Percentiles rank a stretch among this genome's conserved stretches.
phyloP scores from a whole-genome alignment of 1,140 invertebrate species.

The Drosophila bocqueti region DNA sequence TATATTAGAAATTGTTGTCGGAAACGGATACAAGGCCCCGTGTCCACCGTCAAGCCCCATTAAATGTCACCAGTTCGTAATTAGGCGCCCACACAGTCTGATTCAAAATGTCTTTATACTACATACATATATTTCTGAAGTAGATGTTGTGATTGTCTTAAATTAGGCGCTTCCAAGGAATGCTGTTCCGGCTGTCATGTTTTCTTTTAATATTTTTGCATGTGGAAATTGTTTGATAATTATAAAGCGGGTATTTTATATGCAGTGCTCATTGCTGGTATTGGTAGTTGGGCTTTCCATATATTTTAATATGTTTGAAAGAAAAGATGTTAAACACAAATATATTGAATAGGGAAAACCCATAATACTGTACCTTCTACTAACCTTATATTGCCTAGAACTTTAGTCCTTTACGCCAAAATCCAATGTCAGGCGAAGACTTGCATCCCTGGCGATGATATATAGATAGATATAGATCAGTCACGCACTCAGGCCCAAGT shows the following conservation, averaged over 20 bases:
- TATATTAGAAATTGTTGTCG: no score
- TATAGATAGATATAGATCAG: conserved; percentile 68
- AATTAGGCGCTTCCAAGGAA: conserved; percentile 52
- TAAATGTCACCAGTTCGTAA: conserved; percentile 26
- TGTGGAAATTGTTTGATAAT: neutral
- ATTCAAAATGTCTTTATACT: neutral
- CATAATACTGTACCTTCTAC: neutral
- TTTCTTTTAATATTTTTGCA: neutral
- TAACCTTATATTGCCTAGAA: neutral
- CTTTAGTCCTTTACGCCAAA: neutral
- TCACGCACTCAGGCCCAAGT: conserved; percentile 37
- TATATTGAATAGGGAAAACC: neutral
- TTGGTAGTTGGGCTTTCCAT: no score
- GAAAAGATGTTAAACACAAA: neutral
- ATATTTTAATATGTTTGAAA: neutral
- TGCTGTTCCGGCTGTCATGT: neutral
- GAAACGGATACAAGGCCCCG: conserved; percentile 9
- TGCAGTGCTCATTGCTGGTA: neutral
- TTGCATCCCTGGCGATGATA: conserved; percentile 54
- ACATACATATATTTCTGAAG: conserved; percentile 46
- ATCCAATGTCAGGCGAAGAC: conserved; percentile 9
- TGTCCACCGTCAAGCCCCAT: conserved; percentile 15
- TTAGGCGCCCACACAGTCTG: conserved; percentile 8
- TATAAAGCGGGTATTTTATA: neutral
- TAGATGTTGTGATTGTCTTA: conserved; percentile 58